Base-by-base conservation (phyloP, 2,888 invertebrate genomes). In the Lysandra coridon region DNA sequence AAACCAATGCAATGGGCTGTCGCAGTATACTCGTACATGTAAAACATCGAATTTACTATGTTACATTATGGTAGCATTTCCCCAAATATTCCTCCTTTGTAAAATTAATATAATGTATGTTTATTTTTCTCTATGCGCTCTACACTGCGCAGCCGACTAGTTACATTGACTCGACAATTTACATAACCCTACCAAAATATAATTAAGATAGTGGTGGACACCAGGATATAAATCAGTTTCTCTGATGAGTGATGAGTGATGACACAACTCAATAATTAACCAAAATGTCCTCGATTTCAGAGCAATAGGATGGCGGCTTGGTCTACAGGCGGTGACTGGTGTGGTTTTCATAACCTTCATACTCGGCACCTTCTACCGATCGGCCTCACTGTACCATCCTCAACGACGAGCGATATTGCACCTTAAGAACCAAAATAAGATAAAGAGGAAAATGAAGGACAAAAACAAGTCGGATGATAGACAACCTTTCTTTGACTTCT, bases 371-470 rank as follows among this genome's bases (percentile, higher is more conserved):
- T 97, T 98, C 92, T 98, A 98, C 92, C 96, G 98, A 57, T 98
- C 98, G 6, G 98, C 98, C 0, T 98, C 98, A 0, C 95, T 98
- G 10, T 98, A 98, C 91, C 98, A 98, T 88, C 98, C 98, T 0
- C 97, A 98, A 88, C 91, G 98, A 80, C 95, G 98, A 81, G 98
- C 98, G 80, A 98, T 98, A 85, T 95, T 98, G 73, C 98, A 98
- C 89, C 96, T 98, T 86, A 98, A 98, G 91, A 98, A 97, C 91
- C 98, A 98, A 89, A 95, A 90, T 84, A 95, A 95, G 84, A 95
- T 95, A 86, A 97, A 98, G 88, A 95, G 97, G 82, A 97, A 97
- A 90, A 96, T 97, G 94, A 97, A 97, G 89, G 97, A 97, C 87
- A 96, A 97, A 86, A 97, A 96, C 87, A 97, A 97, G 85, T 87